Conservation (phyloP, 64 coral and sea anemone genomes). For the Trachythela sp. region DNA sequence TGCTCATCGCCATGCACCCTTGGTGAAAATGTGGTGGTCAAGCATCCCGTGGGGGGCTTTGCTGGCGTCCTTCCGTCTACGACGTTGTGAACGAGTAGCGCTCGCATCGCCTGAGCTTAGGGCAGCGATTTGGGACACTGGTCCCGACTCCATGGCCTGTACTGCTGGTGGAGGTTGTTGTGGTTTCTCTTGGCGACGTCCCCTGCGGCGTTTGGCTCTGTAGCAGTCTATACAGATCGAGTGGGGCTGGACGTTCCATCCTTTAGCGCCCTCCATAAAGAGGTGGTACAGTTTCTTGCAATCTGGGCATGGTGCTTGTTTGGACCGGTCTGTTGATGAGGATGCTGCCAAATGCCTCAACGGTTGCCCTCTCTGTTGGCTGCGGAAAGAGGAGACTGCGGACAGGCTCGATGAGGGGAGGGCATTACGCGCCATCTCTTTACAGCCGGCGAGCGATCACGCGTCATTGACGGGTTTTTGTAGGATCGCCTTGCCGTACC, state of each 20-base stretch:
- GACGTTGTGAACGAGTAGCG: not conserved
- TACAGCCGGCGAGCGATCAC: constrained; percentile 44
- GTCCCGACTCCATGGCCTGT: constrained; percentile 38
- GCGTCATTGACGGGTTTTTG: constrained; percentile 50
- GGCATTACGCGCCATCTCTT: constrained; percentile 63
- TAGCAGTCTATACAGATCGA: constrained; percentile 49
- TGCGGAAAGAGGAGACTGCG: constrained; percentile 41
- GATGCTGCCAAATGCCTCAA: no score
- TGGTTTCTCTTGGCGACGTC: constrained; percentile 1
- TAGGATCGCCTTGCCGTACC: constrained; percentile 38
- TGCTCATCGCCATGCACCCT: constrained; percentile 59
- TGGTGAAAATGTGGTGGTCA: constrained; percentile 51
- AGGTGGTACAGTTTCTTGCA: constrained; percentile 37
- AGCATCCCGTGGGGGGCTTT: constrained; percentile 3
- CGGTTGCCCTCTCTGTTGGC: not conserved
- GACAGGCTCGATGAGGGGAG: constrained; percentile 53
- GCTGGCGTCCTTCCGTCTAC: not conserved
- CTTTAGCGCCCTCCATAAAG: constrained; percentile 51
- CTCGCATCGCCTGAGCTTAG: not conserved
- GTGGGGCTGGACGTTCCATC: constrained; percentile 61
- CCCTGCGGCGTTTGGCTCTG: no score
- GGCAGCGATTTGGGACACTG: constrained; percentile 46
- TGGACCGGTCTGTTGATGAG: constrained; percentile 14
- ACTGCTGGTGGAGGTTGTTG: not conserved
- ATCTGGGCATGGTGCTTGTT: constrained; percentile 44